Conservation (phyloP, 2,888 invertebrate genomes). For the Muschampia plurimacula region DNA sequence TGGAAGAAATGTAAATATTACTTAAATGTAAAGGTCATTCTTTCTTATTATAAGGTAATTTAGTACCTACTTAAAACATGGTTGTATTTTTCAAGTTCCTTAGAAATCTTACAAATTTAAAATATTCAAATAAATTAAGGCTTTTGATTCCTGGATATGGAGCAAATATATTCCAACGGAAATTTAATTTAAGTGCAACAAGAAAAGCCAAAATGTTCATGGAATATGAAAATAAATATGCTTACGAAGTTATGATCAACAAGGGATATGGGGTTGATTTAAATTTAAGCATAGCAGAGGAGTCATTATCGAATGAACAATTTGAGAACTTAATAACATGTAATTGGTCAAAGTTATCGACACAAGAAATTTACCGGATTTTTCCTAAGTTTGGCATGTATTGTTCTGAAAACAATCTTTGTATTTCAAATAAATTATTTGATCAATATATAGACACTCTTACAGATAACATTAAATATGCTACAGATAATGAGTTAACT, state of each 20-base stretch:
- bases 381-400: conserved; percentile 67
- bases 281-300: conserved; percentile 43
- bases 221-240: conserved; percentile 76
- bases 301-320: conserved; percentile 51
- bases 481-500: conserved; percentile 85
- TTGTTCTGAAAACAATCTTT: conserved; percentile 61
- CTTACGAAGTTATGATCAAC: conserved; percentile 69
- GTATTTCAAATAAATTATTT: conserved; percentile 70
- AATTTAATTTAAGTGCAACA: conserved; percentile 53
- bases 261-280: conserved; percentile 64
- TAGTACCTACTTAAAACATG: not conserved
- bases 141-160: not conserved
- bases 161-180: conserved; percentile 41
- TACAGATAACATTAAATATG: conserved; percentile 80
- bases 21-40: too few species aligned
- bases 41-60: not conserved
- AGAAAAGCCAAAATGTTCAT: conserved; percentile 63
- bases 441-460: conserved; percentile 71
- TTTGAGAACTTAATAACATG: conserved; percentile 57
- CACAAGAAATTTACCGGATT: conserved; percentile 59
- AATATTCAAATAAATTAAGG: conserved; percentile 13
- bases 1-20: too few species aligned
- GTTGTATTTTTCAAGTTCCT: conserved; percentile 16
- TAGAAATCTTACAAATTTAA: conserved; percentile 7
- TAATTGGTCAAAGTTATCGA: conserved; percentile 61